Evolutionary conservation across 1,140 invertebrate genomes (phyloP), one percentile per base, ranked within the genome.

Genomic region (Planococcus citri): DNA sequence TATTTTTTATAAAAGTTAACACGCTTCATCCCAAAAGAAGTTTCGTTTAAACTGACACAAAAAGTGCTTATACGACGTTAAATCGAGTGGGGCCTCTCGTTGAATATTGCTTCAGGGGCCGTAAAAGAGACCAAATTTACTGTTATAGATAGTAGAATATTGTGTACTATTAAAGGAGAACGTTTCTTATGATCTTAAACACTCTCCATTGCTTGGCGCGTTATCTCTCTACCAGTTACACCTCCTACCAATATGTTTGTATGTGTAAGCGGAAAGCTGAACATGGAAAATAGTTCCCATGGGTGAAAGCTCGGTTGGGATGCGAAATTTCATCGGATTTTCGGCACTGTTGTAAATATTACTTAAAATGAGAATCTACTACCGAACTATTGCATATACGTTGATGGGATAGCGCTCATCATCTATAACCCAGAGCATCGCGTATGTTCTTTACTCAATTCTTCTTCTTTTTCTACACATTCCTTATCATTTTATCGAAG

Each of bases 211-310:
- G 22, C 22, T 64, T 64, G 25, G 25, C 21, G 60, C 22, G 60
- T 64, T 64, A 64, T 64, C 60, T 64, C 20, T 22, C 60, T 27
- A 64, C 60, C 60, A 64, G 60, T 64, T 25, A 64, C 22, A 27
- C 60, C 60, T 64, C 25, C 60, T 17, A 64, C 60, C 60, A 64
- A 64, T 64, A 64, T 64, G 60, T 64, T 51, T 27, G 22, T 27
- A 64, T 25, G 60, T 64, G 20, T 27, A 64, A 64, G 25, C 21
- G 22, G 20, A 25, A 64, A 64, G 25, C 22, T 64, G 22, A 64
- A 64, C 60, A 25, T 27, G 20, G 22, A 64, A 64, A 64, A 64
- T 64, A 64, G 60, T 64, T 64, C 60, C 60, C 60, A 64, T 64
- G 60, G 60, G 60, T 64, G 22, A 24, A 64, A 25, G 22, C 22